These are phyloP conservation scores for Paracentrotus lividus DNA, from an alignment of 53 echinoderm and acorn worm genomes.

Conservation along the genomic window DNA sequence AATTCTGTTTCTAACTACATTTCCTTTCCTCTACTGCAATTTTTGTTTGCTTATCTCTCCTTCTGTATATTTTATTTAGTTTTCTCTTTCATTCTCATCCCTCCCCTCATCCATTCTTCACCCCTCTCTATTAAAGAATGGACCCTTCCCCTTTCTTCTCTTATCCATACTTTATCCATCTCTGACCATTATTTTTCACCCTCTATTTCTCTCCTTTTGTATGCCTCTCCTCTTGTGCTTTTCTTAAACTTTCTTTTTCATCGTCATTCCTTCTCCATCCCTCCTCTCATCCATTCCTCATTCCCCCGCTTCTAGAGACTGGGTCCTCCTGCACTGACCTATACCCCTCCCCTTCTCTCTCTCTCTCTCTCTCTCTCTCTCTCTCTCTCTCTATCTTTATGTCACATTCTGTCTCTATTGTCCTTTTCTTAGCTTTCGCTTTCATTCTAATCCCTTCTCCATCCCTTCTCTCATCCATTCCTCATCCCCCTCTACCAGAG, in stretches of 20 bases:
- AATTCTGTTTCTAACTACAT: background rate
- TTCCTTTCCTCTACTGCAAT: background rate
- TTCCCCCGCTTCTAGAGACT: background rate
- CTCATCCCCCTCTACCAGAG: background rate
- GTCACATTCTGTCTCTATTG: background rate
- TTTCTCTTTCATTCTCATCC: background rate
- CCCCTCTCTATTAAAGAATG: background rate
- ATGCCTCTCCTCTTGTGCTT: background rate
- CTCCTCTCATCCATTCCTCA: background rate
- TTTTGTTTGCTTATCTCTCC: background rate
- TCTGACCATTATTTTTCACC: background rate
- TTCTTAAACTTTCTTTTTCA: background rate
- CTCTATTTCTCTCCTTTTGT: background rate
- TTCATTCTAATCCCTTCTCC: background rate
- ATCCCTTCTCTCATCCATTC: background rate
- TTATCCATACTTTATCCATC: background rate
- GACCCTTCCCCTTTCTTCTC: too few species aligned
- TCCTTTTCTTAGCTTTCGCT: background rate
- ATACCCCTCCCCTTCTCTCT: background rate
- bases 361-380: background rate
- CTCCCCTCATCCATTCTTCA: background rate
- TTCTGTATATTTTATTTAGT: too few species aligned
- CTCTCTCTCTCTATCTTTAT: background rate
- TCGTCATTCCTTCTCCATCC: background rate
- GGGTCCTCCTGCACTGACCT: constrained; percentile 36